Evolutionary conservation across 2,888 invertebrate genomes (phyloP), one percentile per base, ranked within the genome.

Genomic region (Seladonia tumulorum): DNA sequence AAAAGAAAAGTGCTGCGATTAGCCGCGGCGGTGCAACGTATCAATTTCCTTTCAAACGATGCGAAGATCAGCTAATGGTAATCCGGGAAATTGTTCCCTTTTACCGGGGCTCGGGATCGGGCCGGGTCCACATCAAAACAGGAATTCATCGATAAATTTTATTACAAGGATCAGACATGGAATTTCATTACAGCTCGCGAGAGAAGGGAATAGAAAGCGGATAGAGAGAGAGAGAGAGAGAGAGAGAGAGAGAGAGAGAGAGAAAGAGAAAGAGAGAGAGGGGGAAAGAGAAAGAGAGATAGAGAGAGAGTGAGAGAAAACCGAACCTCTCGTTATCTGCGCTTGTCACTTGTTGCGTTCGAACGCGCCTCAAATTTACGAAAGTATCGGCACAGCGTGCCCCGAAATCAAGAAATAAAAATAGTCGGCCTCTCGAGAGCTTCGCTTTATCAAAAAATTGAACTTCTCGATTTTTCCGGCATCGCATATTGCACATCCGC

Each of bases 101-200:
- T 76, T 16, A 39, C 35, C 57, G n/a, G n/a, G 12, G 12, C 12
- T 3, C 57, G n/a, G 57, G 16, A 63, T 49, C 18, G 39, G 16
- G n/a, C 29, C 10, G 18, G 49, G 18, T 71, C 49, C 63, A 16
- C 78, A 82, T 73, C 78, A 66, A 78, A 82, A 66, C 42, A 53
- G 78, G 66, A 73, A 78, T 72, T 78, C 35, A 49, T 78, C 53
- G 78, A 63, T 78, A 78, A 53, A 78, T 78, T 60, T 63, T 82
- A 78, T 78, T 57, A 73, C 78, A 82, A 66, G 49, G 78, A 72
- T 70, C 78, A 73, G 78, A 81, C 72, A 66, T 63, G 78, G 72
- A 78, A 82, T 82, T 82, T 82, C 78, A 82, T 82, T 82, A 78
- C 53, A 82, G 72, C 73, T 73, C 49, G 66, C 49, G 49, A 66